These are phyloP conservation scores for Trochalopteron elliotii DNA, from an alignment of 2,113 vertebrate genomes.

Conservation along the genomic window DNA sequence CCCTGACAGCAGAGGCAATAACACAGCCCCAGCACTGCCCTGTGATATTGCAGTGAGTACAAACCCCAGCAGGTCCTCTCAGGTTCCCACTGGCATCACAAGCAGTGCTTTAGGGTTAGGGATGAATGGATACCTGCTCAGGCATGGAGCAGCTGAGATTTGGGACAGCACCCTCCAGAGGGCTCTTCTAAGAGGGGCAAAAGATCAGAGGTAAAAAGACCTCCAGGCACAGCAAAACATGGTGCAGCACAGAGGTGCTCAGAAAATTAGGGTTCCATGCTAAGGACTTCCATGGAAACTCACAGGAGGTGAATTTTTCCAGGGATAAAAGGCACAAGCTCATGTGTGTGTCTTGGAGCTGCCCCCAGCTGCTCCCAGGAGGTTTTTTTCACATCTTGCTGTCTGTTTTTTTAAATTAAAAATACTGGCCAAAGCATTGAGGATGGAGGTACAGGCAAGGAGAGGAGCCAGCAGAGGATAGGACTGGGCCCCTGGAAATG, in stretches of 20 bases:
- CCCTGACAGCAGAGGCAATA: conserved; percentile 63
- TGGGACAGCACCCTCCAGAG: neutral
- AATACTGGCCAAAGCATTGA: neutral
- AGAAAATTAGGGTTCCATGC: neutral
- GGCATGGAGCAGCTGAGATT: neutral
- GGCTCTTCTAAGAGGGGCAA: neutral
- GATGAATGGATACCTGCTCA: neutral
- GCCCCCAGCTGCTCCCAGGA: neutral
- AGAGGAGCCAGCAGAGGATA: neutral
- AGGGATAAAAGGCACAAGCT: neutral
- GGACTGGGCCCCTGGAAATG: neutral
- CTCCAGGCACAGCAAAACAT: fast-evolving
- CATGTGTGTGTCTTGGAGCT: neutral
- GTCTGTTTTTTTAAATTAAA: neutral
- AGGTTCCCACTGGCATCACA: neutral
- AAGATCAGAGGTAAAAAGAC: neutral
- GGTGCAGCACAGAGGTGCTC: neutral
- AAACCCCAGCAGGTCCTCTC: neutral
- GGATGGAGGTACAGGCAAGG: neutral
- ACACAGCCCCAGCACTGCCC: conserved; percentile 38
- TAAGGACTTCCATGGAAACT: neutral
- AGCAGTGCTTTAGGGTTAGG: neutral
- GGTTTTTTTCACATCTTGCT: fast-evolving
- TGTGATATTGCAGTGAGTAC: conserved; percentile 30
- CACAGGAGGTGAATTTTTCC: neutral